phyloP scores from a whole-genome alignment of 1,140 invertebrate genomes.

The Ericerus pela region DNA sequence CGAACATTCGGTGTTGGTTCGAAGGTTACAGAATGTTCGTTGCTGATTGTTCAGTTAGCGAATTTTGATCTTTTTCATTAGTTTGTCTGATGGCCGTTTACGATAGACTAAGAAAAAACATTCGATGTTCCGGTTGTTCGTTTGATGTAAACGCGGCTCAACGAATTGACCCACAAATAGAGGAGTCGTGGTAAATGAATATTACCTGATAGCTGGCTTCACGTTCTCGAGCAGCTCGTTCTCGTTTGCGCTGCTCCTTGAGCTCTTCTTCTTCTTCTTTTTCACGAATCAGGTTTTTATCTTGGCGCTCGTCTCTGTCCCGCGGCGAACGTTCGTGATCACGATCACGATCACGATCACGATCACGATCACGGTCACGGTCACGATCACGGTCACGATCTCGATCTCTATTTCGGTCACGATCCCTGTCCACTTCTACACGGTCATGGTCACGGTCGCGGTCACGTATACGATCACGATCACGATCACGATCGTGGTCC shows the following conservation, averaged over 20 bases:
- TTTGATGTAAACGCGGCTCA: no score
- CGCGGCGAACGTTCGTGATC: constrained; percentile 27
- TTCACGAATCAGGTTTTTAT: constrained; percentile 39
- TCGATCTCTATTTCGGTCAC: constrained; percentile 25
- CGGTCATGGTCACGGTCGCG: constrained; percentile 33
- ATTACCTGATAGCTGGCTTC: constrained; percentile 87
- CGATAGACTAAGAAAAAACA: no score
- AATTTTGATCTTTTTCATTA: no score
- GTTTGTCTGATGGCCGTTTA: no score
- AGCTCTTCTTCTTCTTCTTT: constrained; percentile 82
- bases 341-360: constrained; percentile 24
- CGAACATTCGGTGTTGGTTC: no score
- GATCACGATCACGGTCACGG: constrained; percentile 20
- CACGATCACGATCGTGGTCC: constrained; percentile 25
- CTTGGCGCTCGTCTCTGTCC: constrained; percentile 23
- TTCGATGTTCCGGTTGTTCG: no score
- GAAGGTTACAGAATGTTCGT: no score
- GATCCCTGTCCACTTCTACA: constrained; percentile 31
- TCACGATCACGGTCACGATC: constrained; percentile 20
- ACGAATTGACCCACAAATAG: no score
- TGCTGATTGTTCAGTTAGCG: no score
- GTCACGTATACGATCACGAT: constrained; percentile 22
- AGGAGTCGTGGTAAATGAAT: no score
- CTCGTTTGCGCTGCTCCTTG: constrained; percentile 74
- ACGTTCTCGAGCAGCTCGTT: constrained; percentile 81